Percentiles rank a stretch among this genome's conserved stretches.
Evolutionary conservation across 2,797 vertebrate species (phyloP).

Genomic region (Poeciliopsis turneri): DNA sequence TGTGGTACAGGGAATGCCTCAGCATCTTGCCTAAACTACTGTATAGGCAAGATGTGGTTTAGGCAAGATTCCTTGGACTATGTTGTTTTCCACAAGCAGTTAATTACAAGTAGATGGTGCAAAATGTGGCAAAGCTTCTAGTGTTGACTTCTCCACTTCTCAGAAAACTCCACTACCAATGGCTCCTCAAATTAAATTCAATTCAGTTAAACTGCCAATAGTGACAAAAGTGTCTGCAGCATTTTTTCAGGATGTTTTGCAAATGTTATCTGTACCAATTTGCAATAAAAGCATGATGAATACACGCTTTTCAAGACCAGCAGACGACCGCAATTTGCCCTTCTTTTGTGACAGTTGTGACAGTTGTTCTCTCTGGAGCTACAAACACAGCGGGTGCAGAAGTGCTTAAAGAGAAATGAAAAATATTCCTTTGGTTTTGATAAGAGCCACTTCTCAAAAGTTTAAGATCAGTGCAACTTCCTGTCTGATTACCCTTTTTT

Average conservation of each 20-base stretch:
- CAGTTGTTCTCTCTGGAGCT: neutral
- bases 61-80: neutral
- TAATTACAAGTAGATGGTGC: neutral
- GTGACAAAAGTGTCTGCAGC: neutral
- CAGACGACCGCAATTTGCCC: neutral
- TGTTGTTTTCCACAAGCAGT: neutral
- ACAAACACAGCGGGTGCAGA: neutral
- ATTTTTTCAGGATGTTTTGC: neutral
- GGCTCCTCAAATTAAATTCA: neutral
- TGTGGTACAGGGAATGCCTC: neutral
- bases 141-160: neutral
- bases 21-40: neutral
- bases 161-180: neutral
- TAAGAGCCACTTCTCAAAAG: neutral
- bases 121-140: neutral
- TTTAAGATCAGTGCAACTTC: neutral
- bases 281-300: neutral
- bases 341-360: neutral
- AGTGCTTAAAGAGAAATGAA: neutral
- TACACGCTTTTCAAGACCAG: neutral
- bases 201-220: neutral
- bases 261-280: neutral
- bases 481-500: neutral
- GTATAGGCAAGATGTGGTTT: too few species aligned
- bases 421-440: neutral